Evolutionary conservation across 2,888 invertebrate genomes (phyloP).

Genomic region (Sminthurides aquaticus): DNA sequence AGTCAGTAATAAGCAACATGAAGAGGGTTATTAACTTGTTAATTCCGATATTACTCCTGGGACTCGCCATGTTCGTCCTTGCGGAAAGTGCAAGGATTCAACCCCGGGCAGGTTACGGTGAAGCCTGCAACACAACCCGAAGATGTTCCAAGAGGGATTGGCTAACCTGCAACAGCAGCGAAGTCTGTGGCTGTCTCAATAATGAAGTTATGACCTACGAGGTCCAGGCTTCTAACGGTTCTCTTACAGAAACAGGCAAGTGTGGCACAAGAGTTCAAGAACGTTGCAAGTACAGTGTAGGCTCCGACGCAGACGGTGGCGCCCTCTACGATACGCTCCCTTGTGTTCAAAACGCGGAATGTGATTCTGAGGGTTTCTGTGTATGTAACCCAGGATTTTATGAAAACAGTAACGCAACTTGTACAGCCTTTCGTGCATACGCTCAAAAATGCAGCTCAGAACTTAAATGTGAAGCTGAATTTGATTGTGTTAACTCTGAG

Average conservation of each 20-base stretch:
- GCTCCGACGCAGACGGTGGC: background rate
- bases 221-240: background rate
- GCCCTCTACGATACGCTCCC: background rate
- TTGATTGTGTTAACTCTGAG: background rate
- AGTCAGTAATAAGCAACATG: too few species aligned
- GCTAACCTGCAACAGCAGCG: background rate
- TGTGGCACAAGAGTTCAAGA: background rate
- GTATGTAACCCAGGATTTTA: background rate
- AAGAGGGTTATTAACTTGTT: too few species aligned
- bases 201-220: background rate
- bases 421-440: background rate
- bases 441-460: background rate
- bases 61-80: too few species aligned
- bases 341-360: background rate
- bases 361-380: background rate
- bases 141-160: background rate
- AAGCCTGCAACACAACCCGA: background rate
- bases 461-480: background rate
- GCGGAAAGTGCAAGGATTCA: too few species aligned
- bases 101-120: background rate
- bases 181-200: background rate
- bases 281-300: background rate
- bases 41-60: too few species aligned
- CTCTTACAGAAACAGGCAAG: background rate
- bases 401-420: background rate